Evolutionary conservation across 2,797 vertebrate species (phyloP), one percentile per base, ranked within the genome.

Genomic region (Cyclopterus lumpus): DNA sequence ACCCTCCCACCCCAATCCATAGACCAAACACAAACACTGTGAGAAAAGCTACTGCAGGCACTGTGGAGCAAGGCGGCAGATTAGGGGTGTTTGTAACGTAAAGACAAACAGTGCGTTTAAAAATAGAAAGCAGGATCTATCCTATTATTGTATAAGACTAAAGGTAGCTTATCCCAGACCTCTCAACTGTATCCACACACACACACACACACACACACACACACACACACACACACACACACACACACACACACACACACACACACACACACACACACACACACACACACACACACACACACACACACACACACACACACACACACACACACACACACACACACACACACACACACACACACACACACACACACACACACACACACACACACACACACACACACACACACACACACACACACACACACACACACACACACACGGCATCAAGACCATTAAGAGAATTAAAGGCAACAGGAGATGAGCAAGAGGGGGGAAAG

Each of bases 41-140:
- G 71, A 82, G 73, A 84, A 79, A 72, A 68, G 84, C 87, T 83
- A 76, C 85, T 75, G 81, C 73, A 68, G 77, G 72, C 71, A 15
- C 73, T 4, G 48, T 6, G 1, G 67, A 62, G 72, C 34, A 18
- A 32, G 73, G 65, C n/a, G 49, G 76, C 73, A 85, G 81, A 88
- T 88, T 88, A 86, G 71, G 55, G 74, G 70, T 83, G 76, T 85
- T 70, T 78, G 75, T 64, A 78, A 88, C 77, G 54, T 86, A 89
- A 46, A 83, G 71, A 84, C 83, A 85, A 86, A 83, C 77, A 76
- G 48, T 51, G 75, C 59, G 77, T 73, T 75, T 89, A 91, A 91
- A 92, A 93, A 90, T 93, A 93, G 88, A 85, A 68, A 67, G 73
- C 69, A 67, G 80, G 75, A 83, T 91, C 73, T 75, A 84, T 93